Conservation (phyloP, 2,797 vertebrate species). For the Stomatorhinus walkeri region DNA sequence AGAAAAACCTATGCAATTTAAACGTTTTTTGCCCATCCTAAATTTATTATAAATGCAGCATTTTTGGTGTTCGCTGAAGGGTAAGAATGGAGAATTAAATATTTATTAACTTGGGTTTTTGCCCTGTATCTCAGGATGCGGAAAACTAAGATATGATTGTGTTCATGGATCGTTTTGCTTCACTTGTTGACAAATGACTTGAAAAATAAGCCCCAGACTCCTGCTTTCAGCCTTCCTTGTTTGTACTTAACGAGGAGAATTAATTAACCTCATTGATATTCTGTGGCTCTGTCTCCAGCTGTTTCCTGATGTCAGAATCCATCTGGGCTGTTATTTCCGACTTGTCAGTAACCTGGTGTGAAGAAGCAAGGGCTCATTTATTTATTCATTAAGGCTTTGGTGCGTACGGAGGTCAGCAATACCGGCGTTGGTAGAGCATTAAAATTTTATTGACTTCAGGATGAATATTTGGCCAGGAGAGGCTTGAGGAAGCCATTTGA, state of each 20-base stretch:
- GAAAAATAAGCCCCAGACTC: slow-evolving; percentile 40
- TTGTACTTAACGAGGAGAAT: slow-evolving; percentile 61
- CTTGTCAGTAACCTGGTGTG: slow-evolving; percentile 28
- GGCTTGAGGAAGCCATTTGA: background rate
- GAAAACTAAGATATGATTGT: slow-evolving; percentile 48
- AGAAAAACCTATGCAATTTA: background rate
- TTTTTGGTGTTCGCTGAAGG: slow-evolving; percentile 13
- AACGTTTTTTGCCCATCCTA: background rate
- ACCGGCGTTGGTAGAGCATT: background rate
- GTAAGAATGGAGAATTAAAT: slow-evolving; percentile 33
- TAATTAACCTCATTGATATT: slow-evolving; percentile 65
- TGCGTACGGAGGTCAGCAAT: background rate
- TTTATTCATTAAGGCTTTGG: slow-evolving; percentile 1
- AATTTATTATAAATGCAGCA: background rate
- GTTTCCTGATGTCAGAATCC: slow-evolving; percentile 43
- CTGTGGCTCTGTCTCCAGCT: slow-evolving; percentile 43
- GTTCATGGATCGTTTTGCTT: slow-evolving; percentile 32
- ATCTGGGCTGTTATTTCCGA: slow-evolving; percentile 38
- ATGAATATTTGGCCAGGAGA: background rate
- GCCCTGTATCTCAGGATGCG: slow-evolving; percentile 33
- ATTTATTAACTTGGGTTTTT: slow-evolving; percentile 37
- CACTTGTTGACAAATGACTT: slow-evolving; percentile 34
- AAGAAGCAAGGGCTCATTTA: background rate
- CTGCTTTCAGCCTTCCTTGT: slow-evolving; percentile 43
- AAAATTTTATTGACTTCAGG: background rate